These are phyloP conservation scores for Eubasilissa regina DNA, from an alignment of 1,140 invertebrate species.

Conservation along the genomic window DNA sequence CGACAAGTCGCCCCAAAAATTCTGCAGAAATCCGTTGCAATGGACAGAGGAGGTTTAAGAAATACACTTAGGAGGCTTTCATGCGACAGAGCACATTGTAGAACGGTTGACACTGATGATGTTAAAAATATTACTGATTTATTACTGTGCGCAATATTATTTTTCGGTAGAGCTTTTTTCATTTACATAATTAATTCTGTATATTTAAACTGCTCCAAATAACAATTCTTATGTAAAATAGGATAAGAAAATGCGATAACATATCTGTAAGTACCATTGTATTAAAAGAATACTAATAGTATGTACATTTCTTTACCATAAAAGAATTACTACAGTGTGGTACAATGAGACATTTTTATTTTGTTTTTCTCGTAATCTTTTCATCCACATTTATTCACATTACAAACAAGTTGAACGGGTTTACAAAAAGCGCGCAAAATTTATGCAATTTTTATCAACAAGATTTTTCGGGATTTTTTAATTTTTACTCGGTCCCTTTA, in stretches of 20 bases:
- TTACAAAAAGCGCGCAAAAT: background rate
- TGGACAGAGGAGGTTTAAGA: too few species aligned
- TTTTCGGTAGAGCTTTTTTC: background rate
- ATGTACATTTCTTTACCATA: background rate
- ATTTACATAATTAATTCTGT: background rate
- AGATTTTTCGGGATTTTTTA: background rate
- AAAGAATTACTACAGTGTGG: background rate
- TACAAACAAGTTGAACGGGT: too few species aligned
- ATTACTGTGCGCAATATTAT: too few species aligned
- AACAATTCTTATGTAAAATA: conserved; percentile 2
- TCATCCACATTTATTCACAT: background rate
- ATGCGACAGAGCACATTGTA: too few species aligned
- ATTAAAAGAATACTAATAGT: background rate
- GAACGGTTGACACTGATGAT: too few species aligned
- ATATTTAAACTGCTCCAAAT: conserved; percentile 4
- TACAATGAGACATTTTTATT: background rate
- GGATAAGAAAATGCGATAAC: conserved; percentile 1
- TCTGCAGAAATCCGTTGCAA: too few species aligned
- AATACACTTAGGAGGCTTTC: too few species aligned
- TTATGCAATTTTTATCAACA: background rate
- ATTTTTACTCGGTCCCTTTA: background rate
- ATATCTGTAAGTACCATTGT: background rate
- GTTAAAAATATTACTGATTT: too few species aligned
- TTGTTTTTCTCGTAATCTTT: conserved; percentile 2
- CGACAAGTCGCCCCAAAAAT: too few species aligned